Evolutionary conservation across 2,797 vertebrate species (phyloP).

Genomic region (Lutjanus campechanus): DNA sequence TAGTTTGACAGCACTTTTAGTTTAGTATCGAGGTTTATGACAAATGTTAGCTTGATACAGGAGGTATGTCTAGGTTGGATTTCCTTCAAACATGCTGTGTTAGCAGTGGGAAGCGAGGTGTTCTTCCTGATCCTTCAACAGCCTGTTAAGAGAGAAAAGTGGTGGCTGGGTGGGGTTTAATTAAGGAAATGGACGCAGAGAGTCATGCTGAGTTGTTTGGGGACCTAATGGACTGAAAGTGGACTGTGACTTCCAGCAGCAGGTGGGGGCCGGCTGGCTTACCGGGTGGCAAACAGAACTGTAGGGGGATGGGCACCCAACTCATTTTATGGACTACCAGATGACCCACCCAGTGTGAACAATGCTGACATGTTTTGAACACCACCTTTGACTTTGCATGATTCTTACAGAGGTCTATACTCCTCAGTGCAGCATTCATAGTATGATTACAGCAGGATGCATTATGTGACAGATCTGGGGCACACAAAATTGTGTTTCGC

Average conservation of each 20-base stretch:
- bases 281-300: conserved; percentile 33
- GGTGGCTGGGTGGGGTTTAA: conserved; percentile 49
- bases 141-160: not conserved
- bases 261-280: conserved; percentile 50
- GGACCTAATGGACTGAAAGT: conserved; percentile 49
- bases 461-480: not conserved
- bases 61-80: not conserved
- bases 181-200: conserved; percentile 67
- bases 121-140: conserved; percentile 51
- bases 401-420: not conserved
- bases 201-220: conserved; percentile 45
- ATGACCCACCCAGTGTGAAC: conserved; percentile 46
- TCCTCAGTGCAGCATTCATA: not conserved
- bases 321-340: conserved; percentile 20
- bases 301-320: conserved; percentile 30
- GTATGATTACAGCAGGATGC: not conserved
- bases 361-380: conserved; percentile 40
- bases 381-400: not conserved
- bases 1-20: not conserved
- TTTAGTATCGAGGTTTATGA: not conserved
- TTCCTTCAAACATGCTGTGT: conserved; percentile 35
- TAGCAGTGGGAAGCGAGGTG: not conserved
- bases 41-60: not conserved
- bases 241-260: conserved; percentile 45
- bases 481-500: not conserved